Conservation (phyloP, 2,797 vertebrate species). For the Gorsachius magnificus region DNA sequence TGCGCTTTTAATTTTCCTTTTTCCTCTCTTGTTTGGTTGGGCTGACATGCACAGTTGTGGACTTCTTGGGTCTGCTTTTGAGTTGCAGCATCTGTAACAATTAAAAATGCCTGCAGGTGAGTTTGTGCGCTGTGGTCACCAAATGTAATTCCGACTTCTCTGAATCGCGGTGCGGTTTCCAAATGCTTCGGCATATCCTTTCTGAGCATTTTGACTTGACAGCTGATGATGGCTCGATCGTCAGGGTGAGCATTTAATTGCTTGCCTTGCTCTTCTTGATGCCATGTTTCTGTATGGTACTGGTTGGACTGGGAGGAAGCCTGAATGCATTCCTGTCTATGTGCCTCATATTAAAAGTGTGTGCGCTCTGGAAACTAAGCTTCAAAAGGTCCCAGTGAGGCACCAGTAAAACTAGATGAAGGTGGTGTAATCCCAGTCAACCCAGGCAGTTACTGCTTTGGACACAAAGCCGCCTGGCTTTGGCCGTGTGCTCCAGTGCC, state of each 20-base stretch:
- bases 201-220: background rate
- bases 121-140: background rate
- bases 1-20: background rate
- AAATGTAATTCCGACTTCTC: background rate
- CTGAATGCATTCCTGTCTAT: fast-evolving
- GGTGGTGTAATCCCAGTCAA: background rate
- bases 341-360: fast-evolving
- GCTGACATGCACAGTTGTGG: fast-evolving
- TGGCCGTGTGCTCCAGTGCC: background rate
- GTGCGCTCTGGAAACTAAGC: background rate
- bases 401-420: background rate
- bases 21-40: background rate
- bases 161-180: background rate
- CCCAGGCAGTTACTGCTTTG: background rate
- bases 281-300: fast-evolving
- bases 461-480: background rate
- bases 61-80: background rate
- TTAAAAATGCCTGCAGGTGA: background rate
- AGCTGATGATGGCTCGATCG: background rate
- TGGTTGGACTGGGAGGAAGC: background rate
- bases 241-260: background rate
- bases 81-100: background rate
- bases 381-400: background rate
- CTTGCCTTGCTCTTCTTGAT: background rate
- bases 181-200: background rate